These are phyloP conservation scores for Clunio marinus DNA, from an alignment of 2,888 invertebrate genomes.

Conservation along the genomic window DNA sequence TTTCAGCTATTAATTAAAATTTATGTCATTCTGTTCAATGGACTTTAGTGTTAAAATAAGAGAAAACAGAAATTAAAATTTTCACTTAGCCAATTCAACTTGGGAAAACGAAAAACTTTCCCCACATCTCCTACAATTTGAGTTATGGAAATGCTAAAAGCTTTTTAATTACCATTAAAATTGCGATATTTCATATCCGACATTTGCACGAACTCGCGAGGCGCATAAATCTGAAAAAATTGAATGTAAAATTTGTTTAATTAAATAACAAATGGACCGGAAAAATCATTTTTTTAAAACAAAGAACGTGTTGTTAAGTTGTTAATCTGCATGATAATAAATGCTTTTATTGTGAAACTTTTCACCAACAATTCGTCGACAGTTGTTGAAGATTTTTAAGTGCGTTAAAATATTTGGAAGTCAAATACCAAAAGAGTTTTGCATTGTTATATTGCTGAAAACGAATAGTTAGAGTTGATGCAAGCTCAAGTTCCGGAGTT, in stretches of 20 bases:
- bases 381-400: too few species aligned
- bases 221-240: background rate
- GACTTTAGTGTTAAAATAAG: background rate
- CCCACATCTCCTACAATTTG: background rate
- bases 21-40: background rate
- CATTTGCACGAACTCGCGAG: background rate
- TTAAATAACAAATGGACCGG: background rate
- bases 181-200: constrained; percentile 10
- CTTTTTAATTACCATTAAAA: constrained; percentile 10
- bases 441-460: too few species aligned
- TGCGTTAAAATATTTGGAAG: too few species aligned
- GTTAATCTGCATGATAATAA: background rate
- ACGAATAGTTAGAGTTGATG: too few species aligned
- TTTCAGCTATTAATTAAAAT: constrained; percentile 2
- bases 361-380: too few species aligned
- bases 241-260: background rate
- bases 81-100: background rate
- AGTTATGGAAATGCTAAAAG: background rate
- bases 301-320: background rate
- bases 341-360: background rate
- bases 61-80: constrained; percentile 7
- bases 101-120: background rate
- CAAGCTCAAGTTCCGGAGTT: too few species aligned
- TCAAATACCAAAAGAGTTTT: too few species aligned
- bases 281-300: background rate